phyloP scores from a whole-genome alignment of 1,140 invertebrate species.

The Acyrthosiphon pisum region DNA sequence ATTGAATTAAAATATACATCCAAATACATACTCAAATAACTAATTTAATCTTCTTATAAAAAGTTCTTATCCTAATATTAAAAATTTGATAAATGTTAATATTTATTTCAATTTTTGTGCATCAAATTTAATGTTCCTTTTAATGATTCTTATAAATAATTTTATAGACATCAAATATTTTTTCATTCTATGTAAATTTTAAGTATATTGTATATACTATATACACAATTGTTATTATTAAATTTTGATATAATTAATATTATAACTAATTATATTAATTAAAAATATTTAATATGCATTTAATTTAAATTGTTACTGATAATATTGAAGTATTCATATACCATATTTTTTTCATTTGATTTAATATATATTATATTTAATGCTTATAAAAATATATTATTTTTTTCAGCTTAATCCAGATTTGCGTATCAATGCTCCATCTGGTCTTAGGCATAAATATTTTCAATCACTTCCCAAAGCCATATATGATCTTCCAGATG shows the following conservation, averaged over 20 bases:
- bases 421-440: slow-evolving; percentile 83
- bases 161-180: background rate
- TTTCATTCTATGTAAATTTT: background rate
- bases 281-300: background rate
- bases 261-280: background rate
- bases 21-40: background rate
- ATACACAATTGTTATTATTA: background rate
- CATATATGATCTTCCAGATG: slow-evolving; percentile 88
- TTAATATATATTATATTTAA: background rate
- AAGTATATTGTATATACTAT: background rate
- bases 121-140: background rate
- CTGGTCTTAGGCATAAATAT: slow-evolving; percentile 88
- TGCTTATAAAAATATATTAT: slow-evolving; percentile 57
- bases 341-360: too few species aligned
- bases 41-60: background rate
- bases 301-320: background rate
- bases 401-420: slow-evolving; percentile 81
- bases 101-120: slow-evolving; percentile 3
- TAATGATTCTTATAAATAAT: background rate
- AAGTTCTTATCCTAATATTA: background rate
- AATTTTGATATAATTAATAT: background rate
- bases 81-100: background rate
- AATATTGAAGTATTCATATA: background rate
- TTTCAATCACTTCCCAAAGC: slow-evolving; percentile 88
- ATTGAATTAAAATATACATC: background rate